phyloP scores from a whole-genome alignment of 2,888 invertebrate genomes.

The Tenthredo amoena region DNA sequence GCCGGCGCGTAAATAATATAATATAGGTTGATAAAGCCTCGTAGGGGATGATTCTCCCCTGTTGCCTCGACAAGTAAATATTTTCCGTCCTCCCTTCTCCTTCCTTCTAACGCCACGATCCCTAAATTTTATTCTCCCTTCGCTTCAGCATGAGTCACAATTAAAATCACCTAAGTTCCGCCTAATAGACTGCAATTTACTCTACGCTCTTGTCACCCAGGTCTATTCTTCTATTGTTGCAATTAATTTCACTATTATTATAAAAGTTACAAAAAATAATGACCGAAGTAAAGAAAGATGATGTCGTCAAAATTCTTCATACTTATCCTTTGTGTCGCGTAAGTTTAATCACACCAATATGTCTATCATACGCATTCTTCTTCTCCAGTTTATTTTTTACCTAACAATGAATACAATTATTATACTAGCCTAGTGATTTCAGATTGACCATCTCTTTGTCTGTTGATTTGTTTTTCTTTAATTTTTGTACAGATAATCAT shows the following conservation, averaged over 20 bases:
- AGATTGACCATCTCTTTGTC: neutral
- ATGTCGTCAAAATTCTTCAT: constrained; percentile 78
- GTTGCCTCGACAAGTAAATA: constrained; percentile 29
- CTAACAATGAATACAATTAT: neutral
- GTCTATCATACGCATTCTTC: neutral
- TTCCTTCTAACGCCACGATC: neutral
- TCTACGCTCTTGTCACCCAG: neutral
- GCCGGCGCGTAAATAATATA: constrained; percentile 25
- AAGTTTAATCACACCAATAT: constrained; percentile 65
- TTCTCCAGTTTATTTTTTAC: neutral
- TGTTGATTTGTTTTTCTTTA: neutral
- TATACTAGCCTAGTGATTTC: neutral
- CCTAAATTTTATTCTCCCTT: neutral
- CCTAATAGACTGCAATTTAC: constrained; percentile 35
- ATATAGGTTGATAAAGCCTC: neutral
- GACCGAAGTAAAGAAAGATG: constrained; percentile 77
- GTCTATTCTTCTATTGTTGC: neutral
- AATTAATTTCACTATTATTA: constrained; percentile 11
- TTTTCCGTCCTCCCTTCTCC: constrained; percentile 21
- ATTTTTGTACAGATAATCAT: neutral
- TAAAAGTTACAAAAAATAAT: constrained; percentile 59
- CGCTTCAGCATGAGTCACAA: constrained; percentile 16
- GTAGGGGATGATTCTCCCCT: constrained; percentile 35
- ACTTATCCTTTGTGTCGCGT: constrained; percentile 83
- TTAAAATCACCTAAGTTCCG: neutral